Conservation (phyloP, 2,113 vertebrate genomes). For the Serinus canaria region DNA sequence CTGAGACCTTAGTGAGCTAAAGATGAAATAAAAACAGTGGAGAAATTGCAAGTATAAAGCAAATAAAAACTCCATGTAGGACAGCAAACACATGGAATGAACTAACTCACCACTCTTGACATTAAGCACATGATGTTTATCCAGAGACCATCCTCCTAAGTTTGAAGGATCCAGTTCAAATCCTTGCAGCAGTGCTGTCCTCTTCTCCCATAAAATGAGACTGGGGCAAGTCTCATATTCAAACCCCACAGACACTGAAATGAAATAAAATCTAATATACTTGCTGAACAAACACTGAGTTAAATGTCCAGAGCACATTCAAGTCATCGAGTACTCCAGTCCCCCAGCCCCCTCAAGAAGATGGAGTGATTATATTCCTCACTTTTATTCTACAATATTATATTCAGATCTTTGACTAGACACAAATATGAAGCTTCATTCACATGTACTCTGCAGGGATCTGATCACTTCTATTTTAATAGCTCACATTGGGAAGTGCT, state of each 20-base stretch:
- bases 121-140: slow-evolving; percentile 96
- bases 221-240: slow-evolving; percentile 96
- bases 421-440: slow-evolving; percentile 56
- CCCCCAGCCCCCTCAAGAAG: not conserved
- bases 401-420: slow-evolving; percentile 55
- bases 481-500: not conserved
- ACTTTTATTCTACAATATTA: slow-evolving; percentile 28
- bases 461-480: slow-evolving; percentile 37
- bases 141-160: slow-evolving; percentile 94
- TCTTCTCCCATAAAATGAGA: slow-evolving; percentile 97
- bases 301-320: not conserved
- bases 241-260: slow-evolving; percentile 94
- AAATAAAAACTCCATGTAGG: not conserved
- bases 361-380: not conserved
- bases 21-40: not conserved
- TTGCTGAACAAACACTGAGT: not conserved
- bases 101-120: slow-evolving; percentile 86
- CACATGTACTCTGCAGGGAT: slow-evolving; percentile 18
- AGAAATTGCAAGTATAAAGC: not conserved
- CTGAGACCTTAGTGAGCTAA: not conserved
- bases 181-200: slow-evolving; percentile 89
- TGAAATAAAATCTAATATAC: not conserved
- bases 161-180: slow-evolving; percentile 95
- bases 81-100: not conserved
- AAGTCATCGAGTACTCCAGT: not conserved